phyloP scores from a whole-genome alignment of 2,113 vertebrate species.

The Mustelus asterias region DNA sequence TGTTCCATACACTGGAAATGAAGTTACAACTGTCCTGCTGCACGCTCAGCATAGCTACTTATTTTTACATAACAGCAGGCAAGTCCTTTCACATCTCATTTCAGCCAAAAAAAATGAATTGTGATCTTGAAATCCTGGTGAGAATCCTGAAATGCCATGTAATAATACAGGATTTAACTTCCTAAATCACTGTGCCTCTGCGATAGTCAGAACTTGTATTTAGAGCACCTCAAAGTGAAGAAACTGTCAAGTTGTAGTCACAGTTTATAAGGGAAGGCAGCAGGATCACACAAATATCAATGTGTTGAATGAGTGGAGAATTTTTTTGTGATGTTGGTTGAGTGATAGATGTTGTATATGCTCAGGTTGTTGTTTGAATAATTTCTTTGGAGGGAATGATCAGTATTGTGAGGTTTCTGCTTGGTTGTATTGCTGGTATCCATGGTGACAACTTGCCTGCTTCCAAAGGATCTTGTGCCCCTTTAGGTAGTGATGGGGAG shows the following conservation, averaged over 20 bases:
- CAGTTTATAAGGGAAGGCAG: neutral
- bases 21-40: neutral
- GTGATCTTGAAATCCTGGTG: neutral
- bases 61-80: neutral
- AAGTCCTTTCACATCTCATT: neutral
- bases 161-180: neutral
- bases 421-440: neutral
- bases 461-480: neutral
- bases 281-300: neutral
- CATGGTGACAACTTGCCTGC: neutral
- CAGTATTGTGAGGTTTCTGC: neutral
- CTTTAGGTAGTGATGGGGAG: neutral
- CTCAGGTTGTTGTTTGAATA: neutral
- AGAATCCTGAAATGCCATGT: neutral
- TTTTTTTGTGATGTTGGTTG: neutral
- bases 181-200: neutral
- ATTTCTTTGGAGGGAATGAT: neutral
- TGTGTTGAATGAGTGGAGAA: neutral
- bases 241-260: neutral
- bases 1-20: neutral
- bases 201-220: neutral
- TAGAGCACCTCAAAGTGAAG: neutral
- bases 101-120: neutral
- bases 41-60: neutral
- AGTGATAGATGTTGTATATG: neutral